Evolutionary conservation across 2,888 invertebrate genomes (phyloP), one percentile per base, ranked within the genome.

Genomic region (Caenorhabditis virilis): DNA sequence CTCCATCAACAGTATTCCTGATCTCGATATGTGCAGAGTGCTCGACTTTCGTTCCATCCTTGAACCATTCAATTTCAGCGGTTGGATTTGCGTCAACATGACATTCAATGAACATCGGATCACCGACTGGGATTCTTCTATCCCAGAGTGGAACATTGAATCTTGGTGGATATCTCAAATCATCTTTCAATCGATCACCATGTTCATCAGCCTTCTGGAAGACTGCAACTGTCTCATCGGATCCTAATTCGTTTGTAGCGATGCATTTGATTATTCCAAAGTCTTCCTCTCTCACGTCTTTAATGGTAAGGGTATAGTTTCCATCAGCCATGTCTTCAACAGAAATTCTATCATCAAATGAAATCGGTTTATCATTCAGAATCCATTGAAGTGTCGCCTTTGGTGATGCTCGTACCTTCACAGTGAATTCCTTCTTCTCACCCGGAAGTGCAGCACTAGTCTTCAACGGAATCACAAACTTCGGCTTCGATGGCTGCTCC

Each of bases 91-190:
- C 83, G 49, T 82, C 80, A 20, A 83, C 83, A 62, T 79, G 82
- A 51, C 83, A 83, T 49, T 83, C 83, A 53, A 83, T 78, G 59
- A 72, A 71, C 70, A 80, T 72, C 47, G 70, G 69, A 39, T 78
- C 73, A 35, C 74, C 72, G 7, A 61, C 68, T 15, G 75, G 74
- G 27, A 74, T 73, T 27, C 69, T 62, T 33, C 83, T 86, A 83
- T 92, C 90, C 61, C 86, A 85, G 50, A 93, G 87, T 84, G 91
- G 91, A 78, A 88, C 89, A 80, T 88, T 91, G 76, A 94, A 90
- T 84, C 90, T 91, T 0, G 94, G 94, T 20, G 92, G 72, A 56
- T 79, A 83, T 11, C 77, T 67, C 20, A 80, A 78, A 42, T 77
- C 77, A 23, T 70, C 78, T 42, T 67, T 58, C 16, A 66, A 55